Evolutionary conservation across 2,113 vertebrate species (phyloP).

Genomic region (Prionailurus bengalensis): DNA sequence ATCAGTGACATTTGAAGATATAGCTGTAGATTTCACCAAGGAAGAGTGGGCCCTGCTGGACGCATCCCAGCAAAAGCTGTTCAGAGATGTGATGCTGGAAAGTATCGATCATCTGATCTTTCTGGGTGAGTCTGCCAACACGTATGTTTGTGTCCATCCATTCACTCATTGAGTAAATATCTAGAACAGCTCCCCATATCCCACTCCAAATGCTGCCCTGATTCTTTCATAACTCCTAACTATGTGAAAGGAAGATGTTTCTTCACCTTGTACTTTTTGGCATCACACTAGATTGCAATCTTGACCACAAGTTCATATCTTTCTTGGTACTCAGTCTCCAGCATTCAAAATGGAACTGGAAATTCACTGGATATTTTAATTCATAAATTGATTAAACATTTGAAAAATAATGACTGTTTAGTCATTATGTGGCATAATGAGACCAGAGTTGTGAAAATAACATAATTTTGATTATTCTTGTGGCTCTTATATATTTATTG

Average conservation of each 20-base stretch:
- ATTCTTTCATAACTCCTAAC: neutral
- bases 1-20: neutral
- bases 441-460: neutral
- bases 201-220: neutral
- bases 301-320: neutral
- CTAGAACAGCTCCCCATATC: neutral
- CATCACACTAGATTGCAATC: neutral
- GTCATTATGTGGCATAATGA: neutral
- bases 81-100: neutral
- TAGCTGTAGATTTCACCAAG: neutral
- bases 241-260: neutral
- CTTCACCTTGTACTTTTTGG: neutral
- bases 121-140: neutral
- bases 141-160: neutral
- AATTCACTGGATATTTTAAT: neutral
- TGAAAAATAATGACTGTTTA: neutral
- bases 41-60: slow-evolving; percentile 32
- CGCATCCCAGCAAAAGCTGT: neutral
- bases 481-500: neutral
- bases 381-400: neutral
- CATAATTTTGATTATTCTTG: neutral
- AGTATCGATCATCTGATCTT: neutral
- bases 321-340: neutral
- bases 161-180: too few relatives aligned
- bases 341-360: neutral